phyloP scores from a whole-genome alignment of 2,113 vertebrate genomes.

The Mesitornis unicolor region DNA sequence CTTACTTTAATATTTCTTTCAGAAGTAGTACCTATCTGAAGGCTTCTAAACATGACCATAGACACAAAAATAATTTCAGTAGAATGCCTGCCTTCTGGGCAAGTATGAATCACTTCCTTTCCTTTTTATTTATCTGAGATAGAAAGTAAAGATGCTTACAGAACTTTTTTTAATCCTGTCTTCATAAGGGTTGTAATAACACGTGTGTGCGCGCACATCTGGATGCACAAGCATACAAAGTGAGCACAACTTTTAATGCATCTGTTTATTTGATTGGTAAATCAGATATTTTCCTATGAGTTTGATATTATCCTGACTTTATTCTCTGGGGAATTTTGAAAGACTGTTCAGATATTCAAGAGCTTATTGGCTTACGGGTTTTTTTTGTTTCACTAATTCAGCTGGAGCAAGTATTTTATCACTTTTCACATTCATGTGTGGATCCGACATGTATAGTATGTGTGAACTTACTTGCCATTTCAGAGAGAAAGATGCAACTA shows the following conservation, averaged over 20 bases:
- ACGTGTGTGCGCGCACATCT: neutral
- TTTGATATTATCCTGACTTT: neutral
- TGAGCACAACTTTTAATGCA: neutral
- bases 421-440: neutral
- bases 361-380: neutral
- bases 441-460: neutral
- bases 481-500: neutral
- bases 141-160: neutral
- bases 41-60: neutral
- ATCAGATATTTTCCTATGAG: neutral
- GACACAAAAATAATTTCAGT: neutral
- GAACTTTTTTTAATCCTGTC: fast-evolving
- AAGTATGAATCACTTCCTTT: conserved; percentile 12
- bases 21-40: neutral
- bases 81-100: neutral
- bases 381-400: neutral
- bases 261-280: neutral
- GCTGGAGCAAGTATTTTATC: neutral
- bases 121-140: neutral
- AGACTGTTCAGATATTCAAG: neutral
- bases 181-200: neutral
- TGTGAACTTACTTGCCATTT: neutral
- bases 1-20: neutral
- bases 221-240: neutral
- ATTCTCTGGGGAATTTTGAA: neutral